These are phyloP conservation scores for Talpa occidentalis DNA, from an alignment of 2,113 vertebrate genomes.

Conservation along the genomic window DNA sequence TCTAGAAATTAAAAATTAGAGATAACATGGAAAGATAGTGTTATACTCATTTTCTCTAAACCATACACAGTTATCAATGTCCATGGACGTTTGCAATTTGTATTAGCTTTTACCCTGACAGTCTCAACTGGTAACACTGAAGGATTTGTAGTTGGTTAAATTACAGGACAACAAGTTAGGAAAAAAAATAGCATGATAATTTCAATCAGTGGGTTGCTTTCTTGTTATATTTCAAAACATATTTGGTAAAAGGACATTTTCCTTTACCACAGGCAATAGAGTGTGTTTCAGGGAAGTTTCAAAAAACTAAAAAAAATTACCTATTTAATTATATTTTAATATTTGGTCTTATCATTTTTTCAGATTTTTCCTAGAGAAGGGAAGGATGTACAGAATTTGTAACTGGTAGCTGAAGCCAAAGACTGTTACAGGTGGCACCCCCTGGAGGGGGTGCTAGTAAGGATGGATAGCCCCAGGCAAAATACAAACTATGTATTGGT, in stretches of 20 bases:
- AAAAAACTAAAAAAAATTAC: neutral
- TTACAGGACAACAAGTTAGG: neutral
- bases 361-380: neutral
- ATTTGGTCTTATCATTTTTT: neutral
- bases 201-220: neutral
- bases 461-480: no score
- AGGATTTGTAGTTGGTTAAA: neutral
- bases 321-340: conserved; percentile 24
- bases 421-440: no score
- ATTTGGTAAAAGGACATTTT: neutral
- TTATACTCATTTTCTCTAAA: neutral
- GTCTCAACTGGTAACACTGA: neutral
- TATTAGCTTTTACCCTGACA: neutral
- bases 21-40: neutral
- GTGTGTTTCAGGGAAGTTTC: neutral
- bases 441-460: no score
- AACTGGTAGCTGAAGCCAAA: no score
- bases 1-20: conserved; percentile 7
- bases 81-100: neutral
- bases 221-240: conserved; percentile 7
- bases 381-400: neutral
- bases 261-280: neutral
- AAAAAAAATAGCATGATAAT: neutral
- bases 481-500: no score
- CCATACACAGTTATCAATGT: neutral